phyloP scores from a whole-genome alignment of 2,113 vertebrate species.

The Heterotilapia buettikoferi region DNA sequence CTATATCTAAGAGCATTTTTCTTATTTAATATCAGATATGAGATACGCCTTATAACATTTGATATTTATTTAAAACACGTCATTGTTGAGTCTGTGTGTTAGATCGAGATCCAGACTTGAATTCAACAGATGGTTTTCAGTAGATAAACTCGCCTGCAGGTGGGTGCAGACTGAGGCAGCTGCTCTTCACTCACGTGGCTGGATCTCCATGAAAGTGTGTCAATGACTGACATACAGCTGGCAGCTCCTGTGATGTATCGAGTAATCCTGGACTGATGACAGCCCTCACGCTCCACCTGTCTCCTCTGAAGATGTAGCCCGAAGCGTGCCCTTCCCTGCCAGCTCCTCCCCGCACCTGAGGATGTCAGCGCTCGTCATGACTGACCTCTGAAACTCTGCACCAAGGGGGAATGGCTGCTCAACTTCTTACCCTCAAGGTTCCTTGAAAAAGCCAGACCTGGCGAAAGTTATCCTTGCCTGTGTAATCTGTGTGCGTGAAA shows the following conservation, averaged over 20 bases:
- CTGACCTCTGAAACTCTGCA: constrained; percentile 1
- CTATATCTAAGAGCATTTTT: background rate
- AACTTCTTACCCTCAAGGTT: background rate
- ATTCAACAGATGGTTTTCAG: background rate
- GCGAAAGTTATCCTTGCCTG: background rate
- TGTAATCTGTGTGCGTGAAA: background rate
- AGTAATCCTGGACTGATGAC: constrained; percentile 15
- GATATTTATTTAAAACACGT: background rate
- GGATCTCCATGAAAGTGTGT: background rate
- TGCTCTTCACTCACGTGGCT: background rate
- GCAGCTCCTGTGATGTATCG: constrained; percentile 14
- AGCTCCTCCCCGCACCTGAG: background rate
- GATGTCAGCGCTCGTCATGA: background rate
- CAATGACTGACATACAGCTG: constrained; percentile 1
- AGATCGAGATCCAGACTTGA: background rate
- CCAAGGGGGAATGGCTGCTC: background rate
- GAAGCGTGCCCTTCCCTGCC: background rate
- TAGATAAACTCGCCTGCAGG: background rate
- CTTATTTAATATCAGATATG: background rate
- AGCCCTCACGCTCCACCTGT: background rate
- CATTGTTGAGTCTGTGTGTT: rapidly evolving
- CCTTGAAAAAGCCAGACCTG: background rate
- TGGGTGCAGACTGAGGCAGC: background rate
- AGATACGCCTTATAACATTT: rapidly evolving
- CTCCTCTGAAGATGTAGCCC: background rate